A percentile compares a stretch with the other conserved stretches of the same genome.
These are phyloP conservation scores for Eriocheir sinensis DNA, from an alignment of 1,140 invertebrate species.

Conservation along the genomic window DNA sequence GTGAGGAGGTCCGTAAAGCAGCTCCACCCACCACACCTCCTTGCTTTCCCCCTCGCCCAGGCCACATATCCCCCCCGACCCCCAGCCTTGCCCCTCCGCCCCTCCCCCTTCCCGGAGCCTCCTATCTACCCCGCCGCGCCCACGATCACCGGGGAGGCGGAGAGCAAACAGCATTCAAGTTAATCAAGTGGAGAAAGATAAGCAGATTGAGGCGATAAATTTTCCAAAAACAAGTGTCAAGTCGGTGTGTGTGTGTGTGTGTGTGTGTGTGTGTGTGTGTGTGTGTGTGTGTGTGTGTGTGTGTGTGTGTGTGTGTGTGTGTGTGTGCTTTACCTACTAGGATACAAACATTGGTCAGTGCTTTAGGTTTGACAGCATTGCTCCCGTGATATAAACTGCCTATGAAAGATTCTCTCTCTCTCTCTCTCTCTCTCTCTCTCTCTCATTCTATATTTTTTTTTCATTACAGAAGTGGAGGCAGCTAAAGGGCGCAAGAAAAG, in stretches of 20 bases:
- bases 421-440: too few relatives aligned
- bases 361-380: too few relatives aligned
- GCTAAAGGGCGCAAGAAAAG: too few relatives aligned
- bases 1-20: neutral
- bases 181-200: neutral
- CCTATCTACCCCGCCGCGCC: neutral
- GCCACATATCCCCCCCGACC: neutral
- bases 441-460: too few relatives aligned
- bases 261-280: neutral
- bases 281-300: slow-evolving; percentile 22
- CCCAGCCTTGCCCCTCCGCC: neutral
- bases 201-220: too few relatives aligned
- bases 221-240: too few relatives aligned
- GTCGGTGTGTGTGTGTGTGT: too few relatives aligned
- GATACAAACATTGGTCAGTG: too few relatives aligned
- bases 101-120: neutral
- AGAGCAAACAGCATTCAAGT: neutral
- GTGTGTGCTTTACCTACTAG: neutral
- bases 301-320: slow-evolving; percentile 1
- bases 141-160: too few relatives aligned
- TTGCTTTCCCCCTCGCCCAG: neutral
- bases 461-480: too few relatives aligned
- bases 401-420: too few relatives aligned
- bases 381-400: too few relatives aligned
- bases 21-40: neutral